Percentiles rank a stretch among this genome's conserved stretches.
Conservation (phyloP, 2,888 invertebrate genomes). For the Thumatha senex region DNA sequence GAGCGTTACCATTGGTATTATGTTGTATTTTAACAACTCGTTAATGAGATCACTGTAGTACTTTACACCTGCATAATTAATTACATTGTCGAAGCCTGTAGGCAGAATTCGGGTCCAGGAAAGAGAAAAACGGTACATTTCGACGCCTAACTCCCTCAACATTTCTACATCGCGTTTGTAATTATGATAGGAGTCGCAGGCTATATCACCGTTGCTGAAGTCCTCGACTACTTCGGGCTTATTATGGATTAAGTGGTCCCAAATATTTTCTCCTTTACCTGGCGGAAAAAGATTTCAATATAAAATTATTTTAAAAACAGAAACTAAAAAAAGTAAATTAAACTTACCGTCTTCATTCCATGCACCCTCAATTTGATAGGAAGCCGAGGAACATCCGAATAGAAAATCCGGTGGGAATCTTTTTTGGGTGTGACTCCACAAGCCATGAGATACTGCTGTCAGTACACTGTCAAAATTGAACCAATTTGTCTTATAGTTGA, state of each 20-base stretch:
- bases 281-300: background rate
- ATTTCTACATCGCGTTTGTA: constrained; percentile 82
- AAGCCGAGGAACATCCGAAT: constrained; percentile 59
- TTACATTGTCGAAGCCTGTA: constrained; percentile 63
- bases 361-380: constrained; percentile 63
- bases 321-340: too few relatives aligned
- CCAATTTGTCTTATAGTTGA: too few relatives aligned
- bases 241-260: constrained; percentile 58
- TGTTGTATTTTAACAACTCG: constrained; percentile 81
- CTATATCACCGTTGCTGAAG: constrained; percentile 80
- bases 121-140: constrained; percentile 79
- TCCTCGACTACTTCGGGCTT: constrained; percentile 48
- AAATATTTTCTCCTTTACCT: constrained; percentile 61
- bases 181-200: constrained; percentile 84
- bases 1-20: constrained; percentile 82
- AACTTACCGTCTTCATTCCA: constrained; percentile 59
- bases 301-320: too few relatives aligned
- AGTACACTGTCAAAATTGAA: constrained; percentile 18
- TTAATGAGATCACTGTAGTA: constrained; percentile 86
- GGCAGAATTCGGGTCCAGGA: constrained; percentile 74
- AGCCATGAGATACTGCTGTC: constrained; percentile 23
- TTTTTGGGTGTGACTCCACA: constrained; percentile 27
- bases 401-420: constrained; percentile 59
- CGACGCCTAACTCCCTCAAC: constrained; percentile 62
- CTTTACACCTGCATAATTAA: constrained; percentile 82